These are phyloP conservation scores for Heliconius cydno DNA, from an alignment of 2,888 invertebrate genomes.

Conservation along the genomic window DNA sequence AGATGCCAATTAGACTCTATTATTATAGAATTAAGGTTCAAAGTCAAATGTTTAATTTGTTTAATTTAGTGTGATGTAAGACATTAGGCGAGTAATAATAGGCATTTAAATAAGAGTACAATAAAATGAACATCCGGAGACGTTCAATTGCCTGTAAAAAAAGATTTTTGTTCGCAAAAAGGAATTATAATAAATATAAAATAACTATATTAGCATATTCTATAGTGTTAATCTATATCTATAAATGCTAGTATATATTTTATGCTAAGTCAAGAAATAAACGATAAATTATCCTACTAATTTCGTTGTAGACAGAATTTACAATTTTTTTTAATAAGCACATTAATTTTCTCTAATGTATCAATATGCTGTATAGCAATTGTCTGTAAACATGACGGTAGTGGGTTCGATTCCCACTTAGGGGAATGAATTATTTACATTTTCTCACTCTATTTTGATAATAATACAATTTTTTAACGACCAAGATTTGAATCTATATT, in stretches of 20 bases:
- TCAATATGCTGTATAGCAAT: no score
- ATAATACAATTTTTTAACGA: neutral
- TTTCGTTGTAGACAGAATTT: neutral
- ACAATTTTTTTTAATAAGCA: neutral
- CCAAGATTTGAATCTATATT: no score
- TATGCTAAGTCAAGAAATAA: no score
- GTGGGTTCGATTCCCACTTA: no score
- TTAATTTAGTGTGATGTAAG: conserved; percentile 22
- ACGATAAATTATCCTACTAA: no score
- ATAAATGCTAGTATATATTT: no score
- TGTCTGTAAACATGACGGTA: no score
- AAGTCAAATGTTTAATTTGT: neutral
- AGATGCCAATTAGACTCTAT: neutral
- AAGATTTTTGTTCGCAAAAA: neutral
- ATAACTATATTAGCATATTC: no score
- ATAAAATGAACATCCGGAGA: conserved; percentile 13
- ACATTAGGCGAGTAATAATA: conserved; percentile 11
- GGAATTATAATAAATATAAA: neutral
- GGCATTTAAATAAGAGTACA: conserved; percentile 17
- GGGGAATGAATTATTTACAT: no score
- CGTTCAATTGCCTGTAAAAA: conserved; percentile 1
- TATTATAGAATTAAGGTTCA: conserved; percentile 1
- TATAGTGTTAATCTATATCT: no score
- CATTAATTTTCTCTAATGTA: neutral
- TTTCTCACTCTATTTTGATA: no score